These are phyloP conservation scores for Cephus nigrinus DNA, from an alignment of 2,888 invertebrate genomes.

Conservation along the genomic window DNA sequence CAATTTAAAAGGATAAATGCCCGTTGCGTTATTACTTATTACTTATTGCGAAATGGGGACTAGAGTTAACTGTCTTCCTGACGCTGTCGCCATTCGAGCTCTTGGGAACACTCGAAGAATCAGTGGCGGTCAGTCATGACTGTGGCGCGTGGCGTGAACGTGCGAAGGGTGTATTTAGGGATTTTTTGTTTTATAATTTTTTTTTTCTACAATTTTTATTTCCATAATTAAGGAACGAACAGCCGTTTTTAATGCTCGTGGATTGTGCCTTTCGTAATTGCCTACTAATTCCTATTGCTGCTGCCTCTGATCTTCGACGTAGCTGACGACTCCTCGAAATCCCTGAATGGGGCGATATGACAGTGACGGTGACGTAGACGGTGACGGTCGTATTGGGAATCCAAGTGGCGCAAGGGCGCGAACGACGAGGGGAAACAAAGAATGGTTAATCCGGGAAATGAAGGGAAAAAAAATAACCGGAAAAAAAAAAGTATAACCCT, in stretches of 20 bases:
- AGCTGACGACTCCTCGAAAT: slow-evolving; percentile 59
- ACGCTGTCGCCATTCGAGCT: background rate
- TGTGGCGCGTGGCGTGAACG: background rate
- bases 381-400: background rate
- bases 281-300: slow-evolving; percentile 50
- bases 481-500: slow-evolving; percentile 47
- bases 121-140: background rate
- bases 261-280: background rate
- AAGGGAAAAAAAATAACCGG: slow-evolving; percentile 34
- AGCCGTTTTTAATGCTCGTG: background rate
- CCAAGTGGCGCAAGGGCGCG: background rate
- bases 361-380: background rate
- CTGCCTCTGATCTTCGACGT: slow-evolving; percentile 61
- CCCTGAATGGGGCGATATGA: slow-evolving; percentile 11
- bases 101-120: background rate
- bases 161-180: background rate
- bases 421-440: background rate
- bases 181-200: background rate
- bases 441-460: background rate
- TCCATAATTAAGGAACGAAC: background rate
- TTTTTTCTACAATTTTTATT: background rate
- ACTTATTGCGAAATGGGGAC: background rate
- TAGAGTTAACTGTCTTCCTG: background rate
- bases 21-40: slow-evolving; percentile 11
- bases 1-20: slow-evolving; percentile 21